Base-by-base conservation (phyloP, 2,888 invertebrate genomes). In the Dicranocentrus wangi region DNA sequence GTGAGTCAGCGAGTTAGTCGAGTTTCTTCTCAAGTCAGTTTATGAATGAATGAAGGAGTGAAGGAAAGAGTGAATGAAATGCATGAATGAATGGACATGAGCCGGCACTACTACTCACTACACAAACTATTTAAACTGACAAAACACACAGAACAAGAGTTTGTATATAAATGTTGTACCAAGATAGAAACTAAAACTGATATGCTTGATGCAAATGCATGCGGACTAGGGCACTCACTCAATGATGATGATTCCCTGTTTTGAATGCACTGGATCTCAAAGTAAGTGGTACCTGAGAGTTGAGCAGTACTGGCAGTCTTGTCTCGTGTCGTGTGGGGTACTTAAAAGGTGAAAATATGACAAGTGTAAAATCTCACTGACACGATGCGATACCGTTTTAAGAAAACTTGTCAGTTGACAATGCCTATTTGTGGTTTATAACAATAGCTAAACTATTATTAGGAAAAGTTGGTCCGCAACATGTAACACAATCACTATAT, bases 61-160 rank as follows among this genome's bases (percentile, higher is more conserved):
- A 66, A 66, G 13, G 28, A 27, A 47, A 66, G 53, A 61, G 47
- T 61, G 77, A 77, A 77, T 69, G 77, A 77, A 70, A 69, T 63
- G 70, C 63, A 27, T 77, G 69, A 77, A 77, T 77, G 77, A 77
- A 77, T 77, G 77, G 53, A 69, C 47, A 28, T 63, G 47, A 69
- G 51, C 77, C 61, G 77, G 60, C 55, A 69, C 32, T 8, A 28
- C 55, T 73, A 73, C 58, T 60, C 68, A 66, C 68, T 60, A 68
- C 55, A 75, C 68, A 58, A 72, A 76, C 68, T 60, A 60, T 66
- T 68, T 60, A 76, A 76, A 76, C 53, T 43, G 19, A 53, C 73
- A 42, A 47, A 3, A 23, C 51, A 32, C 32, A 47, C 28, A 47
- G 42, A 19, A 47, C 42, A 58, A 65, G 17, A 68, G 19, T 10